Evolutionary conservation across 2,888 invertebrate species (phyloP), one percentile per base, ranked within the genome.

Genomic region (Pyrocoelia pectoralis): DNA sequence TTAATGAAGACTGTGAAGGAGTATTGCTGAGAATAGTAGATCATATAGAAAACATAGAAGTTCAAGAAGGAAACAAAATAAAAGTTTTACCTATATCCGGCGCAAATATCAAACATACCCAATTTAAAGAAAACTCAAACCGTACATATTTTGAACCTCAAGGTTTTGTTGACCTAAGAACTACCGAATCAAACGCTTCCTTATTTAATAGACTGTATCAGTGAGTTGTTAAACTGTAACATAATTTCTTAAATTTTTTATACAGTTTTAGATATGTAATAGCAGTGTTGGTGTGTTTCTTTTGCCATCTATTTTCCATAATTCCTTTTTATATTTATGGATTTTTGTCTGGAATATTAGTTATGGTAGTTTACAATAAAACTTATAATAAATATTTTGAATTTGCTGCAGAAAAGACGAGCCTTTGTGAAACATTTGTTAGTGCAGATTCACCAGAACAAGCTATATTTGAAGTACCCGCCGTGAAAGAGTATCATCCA

Each of bases 401-500:
- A n/a, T 19, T 38, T 0, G 28, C 24, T n/a, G 18, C 46, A n/a
- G n/a, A 13, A 13, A 15, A 46, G 8, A 48, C 48, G 5, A 43
- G 17, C 1, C 13, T 51, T 28, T n/a, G 33, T n/a, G 33, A 33
- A 33, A n/a, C 33, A n/a, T 33, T 33, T 33, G 33, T 33, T 33
- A 33, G 3, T 0, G 10, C 15, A 1, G 46, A 46, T 17, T 46
- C 46, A 10, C 15, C n/a, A 1, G 46, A 46, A n/a, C 48, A 55
- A 10, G 74, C 83, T 0, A 83, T 87, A 46, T 81, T 88, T 59
- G 86, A 88, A 67, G 85, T 89, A 74, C 87, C 87, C 0, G 85
- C 87, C 1, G 85, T 85, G 12, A 86, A 87, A 70, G 89, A 89
- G 73, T 85, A 88, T 72, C 84, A 80, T 67, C 87, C 87, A 1